Percentiles rank a stretch among this genome's conserved stretches.
These are phyloP conservation scores for Zygaena filipendulae DNA, from an alignment of 2,888 invertebrate genomes.

Conservation along the genomic window DNA sequence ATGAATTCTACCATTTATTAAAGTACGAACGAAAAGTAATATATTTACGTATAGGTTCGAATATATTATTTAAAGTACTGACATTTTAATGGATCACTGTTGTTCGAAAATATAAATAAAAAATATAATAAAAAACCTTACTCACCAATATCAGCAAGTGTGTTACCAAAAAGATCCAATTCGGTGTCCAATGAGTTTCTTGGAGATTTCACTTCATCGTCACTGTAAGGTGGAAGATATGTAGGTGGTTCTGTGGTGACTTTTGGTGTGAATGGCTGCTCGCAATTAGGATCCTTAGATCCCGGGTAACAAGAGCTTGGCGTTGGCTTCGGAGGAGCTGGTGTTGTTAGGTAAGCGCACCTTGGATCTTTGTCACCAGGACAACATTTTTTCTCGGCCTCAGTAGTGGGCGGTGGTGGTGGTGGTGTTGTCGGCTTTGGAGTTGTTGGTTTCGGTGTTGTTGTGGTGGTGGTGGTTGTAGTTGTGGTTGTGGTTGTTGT, in stretches of 20 bases:
- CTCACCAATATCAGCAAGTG: too few species aligned
- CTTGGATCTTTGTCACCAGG: slow-evolving; percentile 25
- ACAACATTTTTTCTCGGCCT: slow-evolving; percentile 5
- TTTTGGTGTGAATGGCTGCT: slow-evolving; percentile 48
- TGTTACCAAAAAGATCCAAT: not conserved
- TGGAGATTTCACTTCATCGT: slow-evolving; percentile 38
- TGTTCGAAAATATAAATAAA: too few species aligned
- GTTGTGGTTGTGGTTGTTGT: slow-evolving; percentile 20
- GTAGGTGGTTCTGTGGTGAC: slow-evolving; percentile 52
- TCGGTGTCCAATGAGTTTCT: slow-evolving; percentile 14
- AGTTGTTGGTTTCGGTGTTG: slow-evolving; percentile 29
- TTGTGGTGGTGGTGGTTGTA: slow-evolving; percentile 8
- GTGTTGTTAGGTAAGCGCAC: slow-evolving; percentile 27
- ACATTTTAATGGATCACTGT: too few species aligned
- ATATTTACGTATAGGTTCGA: too few species aligned
- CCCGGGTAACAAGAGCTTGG: slow-evolving; percentile 54
- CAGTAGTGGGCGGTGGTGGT: slow-evolving; percentile 20
- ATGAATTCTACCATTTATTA: too few species aligned
- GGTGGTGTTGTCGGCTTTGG: slow-evolving; percentile 9
- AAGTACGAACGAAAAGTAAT: too few species aligned
- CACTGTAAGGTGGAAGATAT: slow-evolving; percentile 56
- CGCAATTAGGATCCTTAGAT: slow-evolving; percentile 46
- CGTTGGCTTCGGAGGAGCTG: slow-evolving; percentile 29
- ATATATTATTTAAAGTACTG: too few species aligned
- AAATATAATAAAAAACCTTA: too few species aligned